A percentile compares a stretch with the other conserved stretches of the same genome.
These are phyloP conservation scores for Clamator glandarius DNA, from an alignment of 2,797 vertebrate genomes.

Conservation along the genomic window DNA sequence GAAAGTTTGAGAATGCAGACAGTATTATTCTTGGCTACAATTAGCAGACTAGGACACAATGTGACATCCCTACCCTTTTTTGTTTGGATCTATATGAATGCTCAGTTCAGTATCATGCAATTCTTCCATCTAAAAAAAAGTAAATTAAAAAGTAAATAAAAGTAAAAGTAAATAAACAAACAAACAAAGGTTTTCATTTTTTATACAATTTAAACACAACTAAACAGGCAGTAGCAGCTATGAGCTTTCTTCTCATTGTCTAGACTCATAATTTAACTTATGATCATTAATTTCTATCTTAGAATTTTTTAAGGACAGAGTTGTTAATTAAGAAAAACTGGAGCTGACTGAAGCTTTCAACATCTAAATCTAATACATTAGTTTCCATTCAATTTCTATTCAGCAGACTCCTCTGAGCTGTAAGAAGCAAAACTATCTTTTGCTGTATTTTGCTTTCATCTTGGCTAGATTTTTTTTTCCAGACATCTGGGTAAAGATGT, in stretches of 20 bases:
- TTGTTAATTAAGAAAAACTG: background rate
- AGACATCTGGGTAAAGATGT: background rate
- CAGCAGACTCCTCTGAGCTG: background rate
- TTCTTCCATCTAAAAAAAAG: conserved; percentile 74
- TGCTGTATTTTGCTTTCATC: background rate
- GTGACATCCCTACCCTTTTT: conserved; percentile 67
- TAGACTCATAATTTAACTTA: background rate
- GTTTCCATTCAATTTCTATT: background rate
- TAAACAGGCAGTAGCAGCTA: background rate
- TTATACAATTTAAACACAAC: background rate
- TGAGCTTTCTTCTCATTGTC: background rate
- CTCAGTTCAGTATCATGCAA: conserved; percentile 38
- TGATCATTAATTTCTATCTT: background rate
- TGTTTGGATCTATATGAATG: conserved; percentile 19
- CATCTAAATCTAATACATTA: background rate
- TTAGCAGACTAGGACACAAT: background rate
- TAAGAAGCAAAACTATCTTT: background rate
- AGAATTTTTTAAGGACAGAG: background rate
- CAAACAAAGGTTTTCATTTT: background rate
- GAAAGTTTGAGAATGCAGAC: background rate
- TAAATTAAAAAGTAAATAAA: too few species aligned
- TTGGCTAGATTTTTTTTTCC: background rate
- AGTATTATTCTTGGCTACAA: background rate
- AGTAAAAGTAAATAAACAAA: conserved; percentile 11
- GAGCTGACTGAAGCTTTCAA: background rate